Base-by-base conservation (phyloP, 2,888 invertebrate species). In the Agriopis aurantiaria region DNA sequence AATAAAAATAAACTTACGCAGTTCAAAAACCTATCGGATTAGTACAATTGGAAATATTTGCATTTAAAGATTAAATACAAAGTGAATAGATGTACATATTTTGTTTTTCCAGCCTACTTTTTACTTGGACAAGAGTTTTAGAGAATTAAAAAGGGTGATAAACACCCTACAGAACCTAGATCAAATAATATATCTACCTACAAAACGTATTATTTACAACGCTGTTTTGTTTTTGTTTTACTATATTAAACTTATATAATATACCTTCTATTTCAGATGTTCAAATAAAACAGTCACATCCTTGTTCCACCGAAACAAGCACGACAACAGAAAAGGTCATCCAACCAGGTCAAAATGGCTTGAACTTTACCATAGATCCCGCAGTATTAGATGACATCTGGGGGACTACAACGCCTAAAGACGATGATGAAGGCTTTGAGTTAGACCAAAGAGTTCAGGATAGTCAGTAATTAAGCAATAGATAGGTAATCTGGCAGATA, bases 361-460 rank as follows among this genome's bases (percentile, higher is more conserved):
- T 57, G 11, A 64, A 64, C 53, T 49, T 65, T 43, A 68, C 68
- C 12, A 69, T 69, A 14, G 43, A 64, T 8, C 41, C 53, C 41
- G 48, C 59, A 0, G 1, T 65, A n/a, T 7, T 69, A 40, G 68
- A 14, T 8, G 46, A 12, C 11, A 68, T 68, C n/a, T 68, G 62
- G 58, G 58, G 48, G 17, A 59, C 43, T 17, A 63, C 48, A 8
- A 48, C 46, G 9, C 41, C 57, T 8, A 48, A 46, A 40, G 52
- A 58, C 12, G 58, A 52, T 8, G 65, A 65, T n/a, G 69, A 69
- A 60, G 60, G 56, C 6, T 49, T 60, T 33, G 60, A 60, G 0
- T 40, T 69, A 43, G 68, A 68, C 60, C 48, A 69, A 46, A 69
- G 69, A 69, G 8, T 58, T 53, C 43, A 62, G 17, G 60, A 61